These are phyloP conservation scores for Poeciliopsis presidionis DNA, from an alignment of 2,797 vertebrate species.

Conservation along the genomic window DNA sequence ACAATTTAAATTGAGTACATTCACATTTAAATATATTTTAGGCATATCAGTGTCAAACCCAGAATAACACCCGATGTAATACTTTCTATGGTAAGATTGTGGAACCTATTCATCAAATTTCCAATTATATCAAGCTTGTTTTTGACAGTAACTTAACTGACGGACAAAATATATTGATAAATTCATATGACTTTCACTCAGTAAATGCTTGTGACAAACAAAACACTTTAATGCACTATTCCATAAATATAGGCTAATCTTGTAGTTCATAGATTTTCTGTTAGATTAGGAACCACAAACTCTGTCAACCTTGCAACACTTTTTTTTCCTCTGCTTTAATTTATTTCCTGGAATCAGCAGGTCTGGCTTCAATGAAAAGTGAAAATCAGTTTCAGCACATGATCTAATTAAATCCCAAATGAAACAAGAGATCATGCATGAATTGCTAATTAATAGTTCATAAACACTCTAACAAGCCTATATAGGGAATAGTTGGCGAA, in stretches of 20 bases:
- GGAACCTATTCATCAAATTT: not conserved
- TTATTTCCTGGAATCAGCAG: not conserved
- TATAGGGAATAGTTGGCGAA: not conserved
- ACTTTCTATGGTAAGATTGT: not conserved
- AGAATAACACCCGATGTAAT: not conserved
- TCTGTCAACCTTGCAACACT: not conserved
- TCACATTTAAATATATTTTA: not conserved
- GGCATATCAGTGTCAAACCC: not conserved
- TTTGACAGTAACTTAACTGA: not conserved
- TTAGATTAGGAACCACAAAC: not conserved
- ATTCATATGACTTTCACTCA: not conserved
- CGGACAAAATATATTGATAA: not conserved
- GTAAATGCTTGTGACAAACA: not conserved
- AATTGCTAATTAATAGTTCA: not conserved
- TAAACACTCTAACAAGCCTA: not conserved
- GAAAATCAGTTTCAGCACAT: not conserved
- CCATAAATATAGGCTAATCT: not conserved
- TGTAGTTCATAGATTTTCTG: not conserved
- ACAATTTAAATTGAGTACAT: not conserved
- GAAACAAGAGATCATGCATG: not conserved
- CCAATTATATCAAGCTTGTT: not conserved
- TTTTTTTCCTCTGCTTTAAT: not conserved
- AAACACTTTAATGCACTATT: not conserved
- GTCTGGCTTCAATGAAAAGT: not conserved
- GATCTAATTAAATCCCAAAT: not conserved